Evolutionary conservation across 2,113 vertebrate species (phyloP).

Genomic region (Megalops atlanticus): DNA sequence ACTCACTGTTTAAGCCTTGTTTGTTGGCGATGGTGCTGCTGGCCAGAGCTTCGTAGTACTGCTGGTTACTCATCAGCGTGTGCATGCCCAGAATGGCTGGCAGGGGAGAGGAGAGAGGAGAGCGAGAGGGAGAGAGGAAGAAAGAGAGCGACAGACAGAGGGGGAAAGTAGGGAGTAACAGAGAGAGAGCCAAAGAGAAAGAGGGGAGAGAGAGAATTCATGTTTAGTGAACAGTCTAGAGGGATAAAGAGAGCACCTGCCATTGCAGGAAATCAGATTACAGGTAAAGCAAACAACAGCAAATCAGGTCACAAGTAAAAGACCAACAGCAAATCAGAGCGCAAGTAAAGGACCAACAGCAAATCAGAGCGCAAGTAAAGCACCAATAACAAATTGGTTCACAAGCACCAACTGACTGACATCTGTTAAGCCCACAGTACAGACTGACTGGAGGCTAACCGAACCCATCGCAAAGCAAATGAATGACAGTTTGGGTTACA

Average conservation of each 20-base stretch:
- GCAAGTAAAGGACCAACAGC: too few relatives aligned
- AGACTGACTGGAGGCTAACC: too few relatives aligned
- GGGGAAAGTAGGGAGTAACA: background rate
- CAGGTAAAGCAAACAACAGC: too few relatives aligned
- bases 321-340: background rate
- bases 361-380: too few relatives aligned
- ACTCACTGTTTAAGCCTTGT: conserved; percentile 97
- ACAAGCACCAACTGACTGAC: too few relatives aligned
- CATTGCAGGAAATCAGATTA: too few relatives aligned
- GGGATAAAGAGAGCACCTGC: background rate
- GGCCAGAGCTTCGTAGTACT: conserved; percentile 95
- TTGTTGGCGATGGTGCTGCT: conserved; percentile 98
- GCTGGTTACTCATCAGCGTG: conserved; percentile 98
- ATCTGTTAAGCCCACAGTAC: too few relatives aligned
- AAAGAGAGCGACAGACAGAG: background rate
- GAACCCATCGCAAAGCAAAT: too few relatives aligned
- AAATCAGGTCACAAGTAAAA: too few relatives aligned
- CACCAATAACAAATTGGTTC: background rate
- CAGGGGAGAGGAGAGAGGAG: conserved; percentile 30
- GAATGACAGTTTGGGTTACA: too few relatives aligned
- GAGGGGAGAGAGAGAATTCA: background rate
- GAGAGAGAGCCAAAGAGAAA: background rate
- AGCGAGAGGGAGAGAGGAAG: conserved; percentile 11
- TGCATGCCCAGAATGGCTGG: conserved; percentile 98
- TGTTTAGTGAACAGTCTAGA: background rate